Conservation (phyloP, 2,797 vertebrate genomes). For the Acanthiza pusilla region DNA sequence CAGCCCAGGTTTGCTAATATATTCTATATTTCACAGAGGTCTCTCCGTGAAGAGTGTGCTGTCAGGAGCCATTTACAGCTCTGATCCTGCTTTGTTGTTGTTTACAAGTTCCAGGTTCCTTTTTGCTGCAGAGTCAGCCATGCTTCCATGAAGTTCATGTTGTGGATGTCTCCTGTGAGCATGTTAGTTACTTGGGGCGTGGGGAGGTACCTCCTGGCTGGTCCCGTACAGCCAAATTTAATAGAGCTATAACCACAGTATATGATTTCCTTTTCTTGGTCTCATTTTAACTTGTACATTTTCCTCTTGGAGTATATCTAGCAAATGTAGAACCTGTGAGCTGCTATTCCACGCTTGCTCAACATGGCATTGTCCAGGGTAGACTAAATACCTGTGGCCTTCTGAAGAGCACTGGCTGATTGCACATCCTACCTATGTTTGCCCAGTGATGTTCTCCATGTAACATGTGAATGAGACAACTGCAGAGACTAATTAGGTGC, state of each 20-base stretch:
- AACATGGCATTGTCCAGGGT: background rate
- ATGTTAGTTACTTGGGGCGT: background rate
- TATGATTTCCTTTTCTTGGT: slow-evolving; percentile 27
- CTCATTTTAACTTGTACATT: background rate
- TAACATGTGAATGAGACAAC: background rate
- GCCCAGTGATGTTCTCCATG: background rate
- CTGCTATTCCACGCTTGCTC: background rate
- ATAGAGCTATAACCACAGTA: background rate
- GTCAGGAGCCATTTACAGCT: slow-evolving; percentile 23
- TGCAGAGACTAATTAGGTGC: background rate
- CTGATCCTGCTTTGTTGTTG: background rate
- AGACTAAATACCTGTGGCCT: background rate
- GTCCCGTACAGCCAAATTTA: background rate
- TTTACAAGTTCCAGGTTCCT: background rate
- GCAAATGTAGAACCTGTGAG: background rate
- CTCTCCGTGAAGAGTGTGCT: background rate
- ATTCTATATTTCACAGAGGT: slow-evolving; percentile 18
- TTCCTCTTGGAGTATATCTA: background rate
- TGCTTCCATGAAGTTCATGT: background rate
- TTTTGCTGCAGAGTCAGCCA: background rate
- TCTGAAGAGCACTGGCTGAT: background rate
- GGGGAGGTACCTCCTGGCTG: background rate
- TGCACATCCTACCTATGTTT: background rate
- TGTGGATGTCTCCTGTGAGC: background rate
- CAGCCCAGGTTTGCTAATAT: slow-evolving; percentile 16